Conservation (phyloP, 2,113 vertebrate species). For the Todiramphus saurophagus region DNA sequence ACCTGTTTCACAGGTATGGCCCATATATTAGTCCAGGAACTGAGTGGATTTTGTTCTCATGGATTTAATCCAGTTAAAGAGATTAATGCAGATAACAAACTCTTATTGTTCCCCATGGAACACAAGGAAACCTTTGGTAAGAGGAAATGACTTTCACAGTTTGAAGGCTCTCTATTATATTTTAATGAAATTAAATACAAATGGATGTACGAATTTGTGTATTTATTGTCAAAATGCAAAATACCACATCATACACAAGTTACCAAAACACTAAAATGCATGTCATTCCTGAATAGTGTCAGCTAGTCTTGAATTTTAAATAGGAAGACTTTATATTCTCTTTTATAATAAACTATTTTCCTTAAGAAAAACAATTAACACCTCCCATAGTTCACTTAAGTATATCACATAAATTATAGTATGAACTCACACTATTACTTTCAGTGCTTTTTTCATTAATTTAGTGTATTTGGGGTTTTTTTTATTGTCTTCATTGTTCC, state of each 20-base stretch:
- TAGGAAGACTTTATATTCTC: background rate
- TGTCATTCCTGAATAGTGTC: background rate
- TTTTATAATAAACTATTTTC: background rate
- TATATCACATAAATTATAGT: background rate
- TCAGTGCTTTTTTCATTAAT: accelerated
- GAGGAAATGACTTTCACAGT: background rate
- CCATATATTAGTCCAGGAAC: background rate
- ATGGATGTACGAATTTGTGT: background rate
- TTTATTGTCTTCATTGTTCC: background rate
- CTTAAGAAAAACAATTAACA: background rate
- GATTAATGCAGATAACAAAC: slow-evolving; percentile 6
- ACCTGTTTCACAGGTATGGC: background rate
- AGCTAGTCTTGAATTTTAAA: background rate
- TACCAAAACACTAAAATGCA: background rate
- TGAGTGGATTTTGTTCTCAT: slow-evolving; percentile 9
- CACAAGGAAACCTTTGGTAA: background rate
- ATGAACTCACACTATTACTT: background rate
- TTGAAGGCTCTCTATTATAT: background rate
- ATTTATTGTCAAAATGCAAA: background rate
- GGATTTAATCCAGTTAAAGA: slow-evolving; percentile 17
- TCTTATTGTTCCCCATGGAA: background rate
- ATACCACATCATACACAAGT: accelerated
- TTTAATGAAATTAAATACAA: background rate
- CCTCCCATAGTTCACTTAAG: background rate
- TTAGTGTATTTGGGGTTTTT: accelerated